Evolutionary conservation across 2,888 invertebrate genomes (phyloP).

Genomic region (Sussaba pulchella): DNA sequence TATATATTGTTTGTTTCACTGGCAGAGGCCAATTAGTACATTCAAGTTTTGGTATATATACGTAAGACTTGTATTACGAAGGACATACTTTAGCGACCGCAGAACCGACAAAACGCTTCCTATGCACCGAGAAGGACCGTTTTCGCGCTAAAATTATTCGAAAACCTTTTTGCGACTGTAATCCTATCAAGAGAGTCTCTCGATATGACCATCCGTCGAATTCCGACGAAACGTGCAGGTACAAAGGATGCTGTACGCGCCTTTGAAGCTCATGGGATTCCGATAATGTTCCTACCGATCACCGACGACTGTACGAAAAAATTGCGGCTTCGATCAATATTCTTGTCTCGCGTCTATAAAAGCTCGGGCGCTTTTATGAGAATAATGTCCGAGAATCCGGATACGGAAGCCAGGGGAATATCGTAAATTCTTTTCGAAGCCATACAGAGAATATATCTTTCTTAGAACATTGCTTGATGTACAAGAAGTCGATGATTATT

Average conservation of each 20-base stretch:
- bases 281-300: neutral
- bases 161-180: neutral
- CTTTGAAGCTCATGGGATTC: neutral
- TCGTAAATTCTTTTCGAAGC: neutral
- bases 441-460: neutral
- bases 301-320: neutral
- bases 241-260: neutral
- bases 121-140: neutral
- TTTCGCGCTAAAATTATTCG: constrained; percentile 1
- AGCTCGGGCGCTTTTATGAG: constrained; percentile 4
- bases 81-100: neutral
- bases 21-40: too few relatives aligned
- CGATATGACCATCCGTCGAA: neutral
- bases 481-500: neutral
- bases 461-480: constrained; percentile 14
- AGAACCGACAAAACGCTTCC: neutral
- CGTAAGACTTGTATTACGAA: too few relatives aligned
- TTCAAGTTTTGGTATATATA: too few relatives aligned
- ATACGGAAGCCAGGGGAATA: constrained; percentile 8
- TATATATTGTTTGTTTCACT: too few relatives aligned
- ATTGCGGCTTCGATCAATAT: constrained; percentile 36
- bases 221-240: constrained; percentile 16
- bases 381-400: neutral
- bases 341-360: constrained; percentile 22
- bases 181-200: neutral